Evolutionary conservation across 1,140 invertebrate genomes (phyloP).

Genomic region (Nephila pilipes): DNA sequence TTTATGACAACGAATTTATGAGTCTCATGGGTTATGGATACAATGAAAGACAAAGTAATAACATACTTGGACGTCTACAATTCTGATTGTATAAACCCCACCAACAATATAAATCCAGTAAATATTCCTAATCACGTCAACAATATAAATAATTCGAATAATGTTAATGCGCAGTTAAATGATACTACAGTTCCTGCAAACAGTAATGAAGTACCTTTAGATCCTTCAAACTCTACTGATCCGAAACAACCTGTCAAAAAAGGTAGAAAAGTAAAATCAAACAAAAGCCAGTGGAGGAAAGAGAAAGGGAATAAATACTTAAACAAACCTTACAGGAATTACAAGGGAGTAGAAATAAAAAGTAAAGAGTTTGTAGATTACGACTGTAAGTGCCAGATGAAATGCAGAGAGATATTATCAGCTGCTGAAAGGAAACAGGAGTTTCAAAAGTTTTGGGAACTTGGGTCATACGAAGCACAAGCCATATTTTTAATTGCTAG

Average conservation of each 20-base stretch:
- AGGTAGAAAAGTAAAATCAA: slow-evolving; percentile 45
- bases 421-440: slow-evolving; percentile 58
- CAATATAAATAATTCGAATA: slow-evolving; percentile 10
- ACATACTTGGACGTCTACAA: slow-evolving; percentile 43
- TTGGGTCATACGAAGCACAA: slow-evolving; percentile 71
- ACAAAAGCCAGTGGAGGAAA: slow-evolving; percentile 72
- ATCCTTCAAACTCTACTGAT: background rate
- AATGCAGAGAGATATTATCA: slow-evolving; percentile 60
- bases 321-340: slow-evolving; percentile 72
- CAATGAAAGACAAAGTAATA: slow-evolving; percentile 51
- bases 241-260: slow-evolving; percentile 40
- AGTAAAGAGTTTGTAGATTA: slow-evolving; percentile 73
- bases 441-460: slow-evolving; percentile 71
- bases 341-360: slow-evolving; percentile 71
- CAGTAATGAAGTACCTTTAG: background rate
- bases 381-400: slow-evolving; percentile 66
- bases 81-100: slow-evolving; percentile 4
- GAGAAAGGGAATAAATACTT: slow-evolving; percentile 71
- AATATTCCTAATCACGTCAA: slow-evolving; percentile 2
- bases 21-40: slow-evolving; percentile 34
- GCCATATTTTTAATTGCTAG: slow-evolving; percentile 69
- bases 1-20: slow-evolving; percentile 42
- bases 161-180: slow-evolving; percentile 14
- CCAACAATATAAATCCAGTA: background rate
- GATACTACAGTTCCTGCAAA: background rate